Evolutionary conservation across 2,888 invertebrate species (phyloP).

Genomic region (Andrena fulva): DNA sequence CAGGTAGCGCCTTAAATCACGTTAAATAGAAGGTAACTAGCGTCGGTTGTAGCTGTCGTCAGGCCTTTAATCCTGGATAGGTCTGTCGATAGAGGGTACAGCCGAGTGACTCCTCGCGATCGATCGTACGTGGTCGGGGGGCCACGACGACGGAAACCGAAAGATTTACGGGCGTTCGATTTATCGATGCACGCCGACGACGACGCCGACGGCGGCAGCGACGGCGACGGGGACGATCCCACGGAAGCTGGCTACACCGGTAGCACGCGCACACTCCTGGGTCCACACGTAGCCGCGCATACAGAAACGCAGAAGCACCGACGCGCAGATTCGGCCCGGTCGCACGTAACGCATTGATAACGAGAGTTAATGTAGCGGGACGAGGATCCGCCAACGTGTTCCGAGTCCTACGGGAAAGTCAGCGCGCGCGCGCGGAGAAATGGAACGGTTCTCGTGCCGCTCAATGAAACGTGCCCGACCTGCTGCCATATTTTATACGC

Average conservation of each 20-base stretch:
- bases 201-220: neutral
- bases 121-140: constrained; percentile 64
- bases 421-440: constrained; percentile 42
- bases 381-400: constrained; percentile 55
- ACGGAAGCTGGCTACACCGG: constrained; percentile 42
- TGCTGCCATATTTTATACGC: constrained; percentile 71
- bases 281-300: constrained; percentile 3
- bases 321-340: constrained; percentile 56
- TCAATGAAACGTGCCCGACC: constrained; percentile 72
- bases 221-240: constrained; percentile 45
- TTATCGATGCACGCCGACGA: constrained; percentile 68
- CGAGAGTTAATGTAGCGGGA: constrained; percentile 68
- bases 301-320: constrained; percentile 5
- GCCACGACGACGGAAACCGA: constrained; percentile 67
- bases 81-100: constrained; percentile 69
- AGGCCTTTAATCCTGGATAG: constrained; percentile 69
- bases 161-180: constrained; percentile 73
- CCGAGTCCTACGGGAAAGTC: constrained; percentile 45
- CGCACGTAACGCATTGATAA: constrained; percentile 71
- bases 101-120: constrained; percentile 69
- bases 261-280: constrained; percentile 13
- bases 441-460: constrained; percentile 70
- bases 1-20: constrained; percentile 68
- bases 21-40: constrained; percentile 73
- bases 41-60: constrained; percentile 72